Evolutionary conservation across 2,797 vertebrate genomes (phyloP).

Genomic region (Diglossa cyanea): DNA sequence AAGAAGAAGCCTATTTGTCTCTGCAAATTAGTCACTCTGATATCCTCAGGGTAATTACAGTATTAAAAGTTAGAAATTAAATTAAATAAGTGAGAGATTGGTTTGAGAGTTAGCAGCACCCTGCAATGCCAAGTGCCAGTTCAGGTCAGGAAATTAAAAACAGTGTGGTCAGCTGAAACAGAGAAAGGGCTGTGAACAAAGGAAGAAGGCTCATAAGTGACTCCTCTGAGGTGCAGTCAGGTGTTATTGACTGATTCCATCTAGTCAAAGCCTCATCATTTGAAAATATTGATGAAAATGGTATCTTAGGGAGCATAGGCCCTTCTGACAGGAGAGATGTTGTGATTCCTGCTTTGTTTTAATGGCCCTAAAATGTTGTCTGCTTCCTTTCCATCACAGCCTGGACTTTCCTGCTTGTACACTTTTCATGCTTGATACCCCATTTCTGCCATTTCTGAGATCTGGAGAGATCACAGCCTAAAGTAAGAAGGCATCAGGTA

Average conservation of each 20-base stretch:
- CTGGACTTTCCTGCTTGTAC: neutral
- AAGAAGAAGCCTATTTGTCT: neutral
- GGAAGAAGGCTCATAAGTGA: neutral
- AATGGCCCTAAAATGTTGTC: neutral
- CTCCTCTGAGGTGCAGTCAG: neutral
- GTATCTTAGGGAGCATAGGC: neutral
- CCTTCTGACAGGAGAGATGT: neutral
- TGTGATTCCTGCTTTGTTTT: neutral
- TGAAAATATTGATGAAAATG: neutral
- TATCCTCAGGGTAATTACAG: neutral
- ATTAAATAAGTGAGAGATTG: neutral
- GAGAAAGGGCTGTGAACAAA: neutral
- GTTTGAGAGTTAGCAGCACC: neutral
- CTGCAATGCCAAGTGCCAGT: neutral
- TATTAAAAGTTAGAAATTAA: slow-evolving; percentile 17
- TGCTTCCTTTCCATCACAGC: neutral
- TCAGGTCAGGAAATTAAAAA: slow-evolving; percentile 7
- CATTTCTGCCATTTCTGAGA: neutral
- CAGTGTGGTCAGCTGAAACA: neutral
- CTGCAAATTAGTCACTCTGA: neutral
- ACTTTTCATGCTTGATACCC: neutral
- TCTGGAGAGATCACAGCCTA: neutral
- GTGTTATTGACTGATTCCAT: neutral
- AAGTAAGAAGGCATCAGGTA: neutral
- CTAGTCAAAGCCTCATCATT: neutral